Conservation (phyloP, 2,888 invertebrate species). For the Agrochola lychnidis region DNA sequence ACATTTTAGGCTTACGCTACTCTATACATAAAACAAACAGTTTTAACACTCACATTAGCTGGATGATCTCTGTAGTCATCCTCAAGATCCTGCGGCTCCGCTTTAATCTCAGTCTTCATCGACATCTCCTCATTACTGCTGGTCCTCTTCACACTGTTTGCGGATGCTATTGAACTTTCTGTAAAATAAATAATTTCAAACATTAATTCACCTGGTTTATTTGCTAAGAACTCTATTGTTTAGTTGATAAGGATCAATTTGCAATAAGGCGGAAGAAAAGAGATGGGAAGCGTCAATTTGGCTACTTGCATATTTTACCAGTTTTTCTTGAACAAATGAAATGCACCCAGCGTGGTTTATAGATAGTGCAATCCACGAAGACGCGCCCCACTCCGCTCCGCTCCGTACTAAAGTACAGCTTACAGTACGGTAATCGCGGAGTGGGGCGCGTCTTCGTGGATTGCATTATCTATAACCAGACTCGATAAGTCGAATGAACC, state of each 20-base stretch:
- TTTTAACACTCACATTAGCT: slow-evolving; percentile 79
- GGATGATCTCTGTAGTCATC: slow-evolving; percentile 83
- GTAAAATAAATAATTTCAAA: background rate
- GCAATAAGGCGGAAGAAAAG: background rate
- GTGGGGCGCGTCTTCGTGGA: too few relatives aligned
- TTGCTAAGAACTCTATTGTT: background rate
- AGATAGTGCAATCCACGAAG: too few relatives aligned
- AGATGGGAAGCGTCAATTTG: background rate
- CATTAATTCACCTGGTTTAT: background rate
- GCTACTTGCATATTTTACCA: background rate
- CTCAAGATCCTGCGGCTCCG: slow-evolving; percentile 75
- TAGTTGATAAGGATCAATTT: background rate
- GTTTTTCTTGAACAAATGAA: background rate
- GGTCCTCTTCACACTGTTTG: slow-evolving; percentile 76
- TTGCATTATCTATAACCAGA: too few relatives aligned
- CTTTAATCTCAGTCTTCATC: slow-evolving; percentile 77
- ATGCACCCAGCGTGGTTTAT: too few relatives aligned
- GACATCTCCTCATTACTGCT: slow-evolving; percentile 78
- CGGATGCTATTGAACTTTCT: slow-evolving; percentile 70
- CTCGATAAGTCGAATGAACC: too few relatives aligned
- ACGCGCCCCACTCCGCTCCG: too few relatives aligned
- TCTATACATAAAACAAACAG: background rate
- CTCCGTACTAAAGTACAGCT: too few relatives aligned
- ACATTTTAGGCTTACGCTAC: too few relatives aligned
- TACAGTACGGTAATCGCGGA: too few relatives aligned